Evolutionary conservation across 2,888 invertebrate species (phyloP).

Genomic region (Drosophila infuscata): DNA sequence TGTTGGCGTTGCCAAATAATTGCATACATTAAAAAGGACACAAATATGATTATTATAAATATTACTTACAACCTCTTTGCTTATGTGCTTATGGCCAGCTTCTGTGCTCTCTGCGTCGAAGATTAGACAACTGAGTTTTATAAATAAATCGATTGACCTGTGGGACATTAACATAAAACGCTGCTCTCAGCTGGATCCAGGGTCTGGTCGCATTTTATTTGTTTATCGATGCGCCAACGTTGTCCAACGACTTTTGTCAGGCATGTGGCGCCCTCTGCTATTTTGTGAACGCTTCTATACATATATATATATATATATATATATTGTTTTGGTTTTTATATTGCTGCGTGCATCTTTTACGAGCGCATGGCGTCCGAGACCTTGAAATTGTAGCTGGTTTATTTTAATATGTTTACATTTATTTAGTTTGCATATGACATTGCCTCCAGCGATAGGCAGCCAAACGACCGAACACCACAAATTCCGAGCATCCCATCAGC

Average conservation of each 20-base stretch:
- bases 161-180: slow-evolving; percentile 67
- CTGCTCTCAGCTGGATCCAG: slow-evolving; percentile 39
- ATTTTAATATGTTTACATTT: slow-evolving; percentile 80
- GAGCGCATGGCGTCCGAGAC: slow-evolving; percentile 76
- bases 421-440: slow-evolving; percentile 78
- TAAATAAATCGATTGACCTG: slow-evolving; percentile 69
- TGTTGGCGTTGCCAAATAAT: slow-evolving; percentile 10
- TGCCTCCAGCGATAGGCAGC: slow-evolving; percentile 72
- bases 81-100: slow-evolving; percentile 7
- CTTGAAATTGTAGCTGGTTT: slow-evolving; percentile 78
- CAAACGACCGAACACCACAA: slow-evolving; percentile 19
- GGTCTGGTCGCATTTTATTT: slow-evolving; percentile 40
- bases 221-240: slow-evolving; percentile 70
- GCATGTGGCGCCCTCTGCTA: slow-evolving; percentile 31
- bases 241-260: slow-evolving; percentile 68
- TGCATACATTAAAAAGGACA: slow-evolving; percentile 49
- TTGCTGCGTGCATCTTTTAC: slow-evolving; percentile 77
- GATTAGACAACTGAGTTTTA: slow-evolving; percentile 41
- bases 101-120: slow-evolving; percentile 9
- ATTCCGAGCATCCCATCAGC: slow-evolving; percentile 29
- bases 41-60: neutral
- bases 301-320: neutral
- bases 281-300: slow-evolving; percentile 27
- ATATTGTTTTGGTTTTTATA: slow-evolving; percentile 61
- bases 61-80: neutral